These are phyloP conservation scores for Acronicta leporina DNA, from an alignment of 2,888 invertebrate genomes.

Conservation along the genomic window DNA sequence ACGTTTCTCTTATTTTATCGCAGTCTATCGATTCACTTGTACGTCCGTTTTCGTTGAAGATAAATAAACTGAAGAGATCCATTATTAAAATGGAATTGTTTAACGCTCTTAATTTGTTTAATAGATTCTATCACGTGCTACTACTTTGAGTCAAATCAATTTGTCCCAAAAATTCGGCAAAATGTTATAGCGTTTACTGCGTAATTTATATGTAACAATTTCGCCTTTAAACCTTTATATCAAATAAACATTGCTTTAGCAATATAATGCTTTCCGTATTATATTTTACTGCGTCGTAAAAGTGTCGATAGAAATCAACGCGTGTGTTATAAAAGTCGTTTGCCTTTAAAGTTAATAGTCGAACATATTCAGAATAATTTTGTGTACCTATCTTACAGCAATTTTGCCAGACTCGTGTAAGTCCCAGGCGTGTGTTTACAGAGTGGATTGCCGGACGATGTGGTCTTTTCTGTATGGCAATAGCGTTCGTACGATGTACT, in stretches of 20 bases:
- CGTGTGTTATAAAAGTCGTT: constrained; percentile 38
- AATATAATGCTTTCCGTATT: constrained; percentile 16
- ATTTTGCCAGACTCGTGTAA: constrained; percentile 28
- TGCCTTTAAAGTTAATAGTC: constrained; percentile 35
- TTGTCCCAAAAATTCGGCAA: no score
- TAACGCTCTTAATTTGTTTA: no score
- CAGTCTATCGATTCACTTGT: no score
- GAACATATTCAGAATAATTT: constrained; percentile 40
- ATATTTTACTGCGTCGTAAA: constrained; percentile 38
- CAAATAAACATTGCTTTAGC: constrained; percentile 28
- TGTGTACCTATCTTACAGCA: constrained; percentile 33
- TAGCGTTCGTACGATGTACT: constrained; percentile 13
- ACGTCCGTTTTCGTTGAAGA: no score
- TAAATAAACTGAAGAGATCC: no score
- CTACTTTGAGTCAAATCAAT: no score
- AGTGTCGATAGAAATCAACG: constrained; percentile 45
- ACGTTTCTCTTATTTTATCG: no score
- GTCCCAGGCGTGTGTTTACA: constrained; percentile 43
- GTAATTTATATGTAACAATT: background rate
- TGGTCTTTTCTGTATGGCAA: constrained; percentile 10
- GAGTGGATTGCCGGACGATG: constrained; percentile 1
- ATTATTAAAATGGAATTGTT: no score
- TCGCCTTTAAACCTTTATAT: constrained; percentile 5
- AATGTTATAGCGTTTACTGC: no score
- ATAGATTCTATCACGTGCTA: no score